Percentiles rank a stretch among this genome's conserved stretches.
phyloP scores from a whole-genome alignment of 2,888 invertebrate species.

The Drosophila limbata region DNA sequence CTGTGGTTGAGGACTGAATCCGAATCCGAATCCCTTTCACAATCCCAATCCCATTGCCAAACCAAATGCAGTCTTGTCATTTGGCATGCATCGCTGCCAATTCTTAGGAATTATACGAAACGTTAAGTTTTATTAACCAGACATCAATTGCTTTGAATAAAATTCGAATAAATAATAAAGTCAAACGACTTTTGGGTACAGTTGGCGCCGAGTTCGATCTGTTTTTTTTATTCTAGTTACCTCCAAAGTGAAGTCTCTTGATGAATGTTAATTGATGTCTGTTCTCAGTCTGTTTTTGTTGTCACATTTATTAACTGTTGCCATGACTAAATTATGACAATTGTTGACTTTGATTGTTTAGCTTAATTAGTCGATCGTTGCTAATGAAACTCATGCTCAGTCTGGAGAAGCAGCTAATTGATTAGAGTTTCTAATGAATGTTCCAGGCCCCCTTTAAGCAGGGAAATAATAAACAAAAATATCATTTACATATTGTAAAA shows the following conservation, averaged over 20 bases:
- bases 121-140: conserved; percentile 83
- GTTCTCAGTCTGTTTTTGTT: conserved; percentile 15
- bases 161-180: conserved; percentile 68
- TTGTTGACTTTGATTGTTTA: conserved; percentile 73
- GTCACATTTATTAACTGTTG: conserved; percentile 47
- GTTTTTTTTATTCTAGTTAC: conserved; percentile 62
- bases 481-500: neutral
- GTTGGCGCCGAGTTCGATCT: conserved; percentile 60
- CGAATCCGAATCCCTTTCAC: neutral
- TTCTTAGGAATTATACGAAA: conserved; percentile 82
- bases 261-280: conserved; percentile 73
- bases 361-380: conserved; percentile 75
- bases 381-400: conserved; percentile 70
- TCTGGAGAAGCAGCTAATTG: conserved; percentile 55
- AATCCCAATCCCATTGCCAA: conserved; percentile 1
- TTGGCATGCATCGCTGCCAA: conserved; percentile 71
- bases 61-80: conserved; percentile 39
- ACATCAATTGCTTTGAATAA: conserved; percentile 74
- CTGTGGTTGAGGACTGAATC: conserved; percentile 37
- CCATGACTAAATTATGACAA: conserved; percentile 73
- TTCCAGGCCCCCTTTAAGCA: conserved; percentile 23
- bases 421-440: conserved; percentile 42
- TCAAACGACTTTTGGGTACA: conserved; percentile 59
- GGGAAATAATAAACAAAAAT: neutral
- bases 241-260: conserved; percentile 50